Percentiles rank a stretch among this genome's conserved stretches.
These are phyloP conservation scores for Nasonia longicornis DNA, from an alignment of 1,140 invertebrate genomes.

Conservation along the genomic window DNA sequence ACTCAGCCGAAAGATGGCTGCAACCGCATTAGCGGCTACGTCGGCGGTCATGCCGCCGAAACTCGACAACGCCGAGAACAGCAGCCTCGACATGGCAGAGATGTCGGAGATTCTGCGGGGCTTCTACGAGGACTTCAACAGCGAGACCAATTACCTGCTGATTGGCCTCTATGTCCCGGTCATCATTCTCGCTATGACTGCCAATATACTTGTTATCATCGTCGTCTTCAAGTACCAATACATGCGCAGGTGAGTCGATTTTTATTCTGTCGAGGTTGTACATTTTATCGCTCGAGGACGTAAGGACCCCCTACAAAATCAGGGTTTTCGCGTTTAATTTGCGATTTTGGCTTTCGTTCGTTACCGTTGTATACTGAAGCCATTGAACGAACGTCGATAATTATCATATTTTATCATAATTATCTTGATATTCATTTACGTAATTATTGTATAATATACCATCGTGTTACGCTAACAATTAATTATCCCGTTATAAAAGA, in stretches of 20 bases:
- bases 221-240: slow-evolving; percentile 78
- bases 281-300: too few species aligned
- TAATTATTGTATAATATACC: too few species aligned
- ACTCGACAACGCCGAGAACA: not conserved
- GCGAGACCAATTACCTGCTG: slow-evolving; percentile 62
- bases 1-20: not conserved
- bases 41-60: not conserved
- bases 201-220: slow-evolving; percentile 76
- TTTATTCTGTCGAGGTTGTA: not conserved
- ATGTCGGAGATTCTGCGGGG: slow-evolving; percentile 47
- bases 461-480: too few species aligned
- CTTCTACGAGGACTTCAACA: slow-evolving; percentile 54
- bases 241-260: slow-evolving; percentile 72
- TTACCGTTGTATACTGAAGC: too few species aligned
- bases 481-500: too few species aligned
- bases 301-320: too few species aligned
- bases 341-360: too few species aligned
- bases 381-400: too few species aligned
- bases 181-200: slow-evolving; percentile 72
- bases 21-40: not conserved
- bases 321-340: too few species aligned
- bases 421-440: too few species aligned
- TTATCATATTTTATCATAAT: too few species aligned
- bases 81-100: slow-evolving; percentile 37
- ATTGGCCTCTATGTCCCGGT: slow-evolving; percentile 74